Percentiles rank a stretch among this genome's conserved stretches.
Conservation (phyloP, 2,888 invertebrate genomes). For the Epirrhoe tristata region DNA sequence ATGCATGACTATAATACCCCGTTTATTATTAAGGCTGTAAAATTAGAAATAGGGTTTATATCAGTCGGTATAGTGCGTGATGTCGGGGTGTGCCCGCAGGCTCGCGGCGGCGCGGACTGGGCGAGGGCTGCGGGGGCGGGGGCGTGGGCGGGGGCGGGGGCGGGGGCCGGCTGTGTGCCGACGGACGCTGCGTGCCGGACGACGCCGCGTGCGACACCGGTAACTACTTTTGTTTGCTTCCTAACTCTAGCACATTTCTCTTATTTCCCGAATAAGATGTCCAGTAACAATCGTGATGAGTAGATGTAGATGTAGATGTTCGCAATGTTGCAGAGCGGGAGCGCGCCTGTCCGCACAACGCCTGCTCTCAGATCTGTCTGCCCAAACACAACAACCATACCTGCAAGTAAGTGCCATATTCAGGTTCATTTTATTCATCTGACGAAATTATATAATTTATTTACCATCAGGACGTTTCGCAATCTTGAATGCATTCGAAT, state of each 20-base stretch:
- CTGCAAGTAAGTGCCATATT: conserved; percentile 81
- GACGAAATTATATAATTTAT: too few relatives aligned
- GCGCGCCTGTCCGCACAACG: conserved; percentile 87
- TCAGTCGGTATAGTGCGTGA: too few relatives aligned
- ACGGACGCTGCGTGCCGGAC: conserved; percentile 69
- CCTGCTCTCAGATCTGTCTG: conserved; percentile 92
- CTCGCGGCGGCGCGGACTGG: conserved; percentile 47
- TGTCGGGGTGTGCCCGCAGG: conserved; percentile 41
- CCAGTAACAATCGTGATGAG: too few relatives aligned
- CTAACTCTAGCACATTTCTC: too few relatives aligned
- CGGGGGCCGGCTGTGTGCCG: conserved; percentile 61
- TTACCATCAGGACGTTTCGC: too few relatives aligned
- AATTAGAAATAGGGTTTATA: too few relatives aligned
- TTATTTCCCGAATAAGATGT: too few relatives aligned
- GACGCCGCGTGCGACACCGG: conserved; percentile 54
- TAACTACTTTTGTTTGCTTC: conserved; percentile 23
- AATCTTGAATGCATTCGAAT: too few relatives aligned
- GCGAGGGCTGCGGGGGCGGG: conserved; percentile 57
- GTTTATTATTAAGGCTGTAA: too few relatives aligned
- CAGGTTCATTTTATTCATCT: too few relatives aligned
- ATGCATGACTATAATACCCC: too few relatives aligned
- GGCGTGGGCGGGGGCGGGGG: conserved; percentile 54
- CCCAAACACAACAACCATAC: conserved; percentile 72
- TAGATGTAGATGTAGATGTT: too few relatives aligned
- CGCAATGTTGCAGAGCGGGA: conserved; percentile 49